A percentile compares a stretch with the other conserved stretches of the same genome.
Conservation (phyloP, 2,113 vertebrate species). For the Paradoxurus hermaphroditus region DNA sequence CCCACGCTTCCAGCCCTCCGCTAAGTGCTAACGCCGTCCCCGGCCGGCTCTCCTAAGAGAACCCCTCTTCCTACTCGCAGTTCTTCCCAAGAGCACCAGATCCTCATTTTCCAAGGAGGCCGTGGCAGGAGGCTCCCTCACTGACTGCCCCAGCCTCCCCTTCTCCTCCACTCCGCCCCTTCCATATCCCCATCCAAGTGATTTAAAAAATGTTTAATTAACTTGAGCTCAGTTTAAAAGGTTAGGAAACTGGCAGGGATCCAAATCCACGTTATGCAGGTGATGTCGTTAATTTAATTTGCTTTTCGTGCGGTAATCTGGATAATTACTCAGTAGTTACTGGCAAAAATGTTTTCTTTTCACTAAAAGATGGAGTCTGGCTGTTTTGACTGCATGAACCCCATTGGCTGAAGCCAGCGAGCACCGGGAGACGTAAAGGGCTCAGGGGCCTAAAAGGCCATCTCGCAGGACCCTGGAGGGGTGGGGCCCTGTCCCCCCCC, state of each 20-base stretch:
- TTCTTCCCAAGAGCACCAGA: neutral
- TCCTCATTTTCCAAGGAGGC: neutral
- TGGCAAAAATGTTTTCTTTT: slow-evolving; percentile 82
- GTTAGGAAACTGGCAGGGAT: slow-evolving; percentile 87
- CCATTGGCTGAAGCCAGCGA: neutral
- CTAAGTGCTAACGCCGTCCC: neutral
- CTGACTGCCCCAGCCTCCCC: slow-evolving; percentile 2
- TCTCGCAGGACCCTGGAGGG: neutral
- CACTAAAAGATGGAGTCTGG: slow-evolving; percentile 75
- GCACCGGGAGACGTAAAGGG: neutral
- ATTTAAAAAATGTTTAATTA: slow-evolving; percentile 84
- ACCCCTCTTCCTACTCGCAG: neutral
- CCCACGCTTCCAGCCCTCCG: neutral
- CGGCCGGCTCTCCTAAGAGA: neutral
- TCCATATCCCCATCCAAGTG: slow-evolving; percentile 59
- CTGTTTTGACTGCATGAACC: slow-evolving; percentile 63
- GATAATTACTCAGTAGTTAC: slow-evolving; percentile 83
- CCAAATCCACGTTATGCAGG: slow-evolving; percentile 79
- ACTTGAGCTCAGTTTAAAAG: slow-evolving; percentile 85
- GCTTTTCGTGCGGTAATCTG: slow-evolving; percentile 81
- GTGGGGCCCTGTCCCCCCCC: neutral
- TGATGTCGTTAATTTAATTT: slow-evolving; percentile 85
- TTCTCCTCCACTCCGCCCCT: slow-evolving; percentile 7
- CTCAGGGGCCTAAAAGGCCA: neutral
- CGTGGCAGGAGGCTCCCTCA: neutral